Conservation (phyloP, 2,797 vertebrate genomes). For the Malurus leucopterus region DNA sequence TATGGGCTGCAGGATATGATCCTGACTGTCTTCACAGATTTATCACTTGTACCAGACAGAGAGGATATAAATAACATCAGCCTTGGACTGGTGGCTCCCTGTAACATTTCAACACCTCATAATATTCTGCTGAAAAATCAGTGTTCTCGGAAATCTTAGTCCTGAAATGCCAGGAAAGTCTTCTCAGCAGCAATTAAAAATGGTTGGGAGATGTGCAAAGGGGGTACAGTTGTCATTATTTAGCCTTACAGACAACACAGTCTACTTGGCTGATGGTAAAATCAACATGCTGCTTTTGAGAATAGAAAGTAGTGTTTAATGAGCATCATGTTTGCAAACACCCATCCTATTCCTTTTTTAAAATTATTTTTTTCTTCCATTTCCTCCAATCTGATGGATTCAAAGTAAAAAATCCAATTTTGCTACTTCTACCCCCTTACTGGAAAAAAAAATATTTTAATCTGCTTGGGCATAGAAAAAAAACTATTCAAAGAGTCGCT, state of each 20-base stretch:
- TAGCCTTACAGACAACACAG: neutral
- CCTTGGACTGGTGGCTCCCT: neutral
- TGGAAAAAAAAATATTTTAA: neutral
- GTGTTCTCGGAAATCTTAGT: neutral
- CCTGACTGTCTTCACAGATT: constrained; percentile 9
- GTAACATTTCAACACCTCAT: neutral
- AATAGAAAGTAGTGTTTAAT: neutral
- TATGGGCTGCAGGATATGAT: neutral
- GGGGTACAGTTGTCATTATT: neutral
- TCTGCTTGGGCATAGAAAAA: neutral
- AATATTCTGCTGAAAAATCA: constrained; percentile 4
- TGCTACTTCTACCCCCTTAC: neutral
- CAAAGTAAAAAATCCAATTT: neutral
- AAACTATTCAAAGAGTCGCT: neutral
- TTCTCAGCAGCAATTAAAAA: neutral
- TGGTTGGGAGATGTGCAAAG: neutral
- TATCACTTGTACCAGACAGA: neutral
- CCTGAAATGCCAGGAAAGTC: neutral
- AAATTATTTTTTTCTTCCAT: neutral
- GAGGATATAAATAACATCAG: constrained; percentile 38
- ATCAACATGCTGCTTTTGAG: neutral
- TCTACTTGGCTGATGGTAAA: neutral
- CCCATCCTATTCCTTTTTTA: neutral
- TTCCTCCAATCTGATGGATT: neutral
- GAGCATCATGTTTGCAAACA: neutral